These are phyloP conservation scores for Notocelia uddmanniana DNA, from an alignment of 2,888 invertebrate genomes.

Conservation along the genomic window DNA sequence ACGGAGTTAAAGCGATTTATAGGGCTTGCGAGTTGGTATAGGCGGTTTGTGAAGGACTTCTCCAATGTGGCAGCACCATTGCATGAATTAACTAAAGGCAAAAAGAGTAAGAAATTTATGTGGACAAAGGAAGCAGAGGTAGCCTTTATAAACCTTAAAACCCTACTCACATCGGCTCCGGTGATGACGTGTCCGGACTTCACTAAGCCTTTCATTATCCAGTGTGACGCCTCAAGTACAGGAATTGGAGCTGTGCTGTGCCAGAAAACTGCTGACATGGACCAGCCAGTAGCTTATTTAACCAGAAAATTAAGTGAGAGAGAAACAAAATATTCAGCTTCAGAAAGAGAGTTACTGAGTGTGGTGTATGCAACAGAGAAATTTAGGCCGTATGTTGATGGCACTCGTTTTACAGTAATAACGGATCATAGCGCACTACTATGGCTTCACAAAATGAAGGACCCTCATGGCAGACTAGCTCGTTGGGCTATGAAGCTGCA, in stretches of 20 bases:
- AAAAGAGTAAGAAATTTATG: neutral
- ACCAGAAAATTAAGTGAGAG: slow-evolving; percentile 10
- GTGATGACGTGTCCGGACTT: slow-evolving; percentile 10
- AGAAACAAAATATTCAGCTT: no score
- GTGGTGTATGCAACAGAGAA: no score
- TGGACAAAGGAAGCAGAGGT: slow-evolving; percentile 13
- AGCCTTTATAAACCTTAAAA: no score
- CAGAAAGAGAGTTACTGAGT: no score
- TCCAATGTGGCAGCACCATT: no score
- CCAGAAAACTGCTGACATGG: neutral
- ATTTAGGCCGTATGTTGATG: no score
- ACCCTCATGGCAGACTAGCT: slow-evolving; percentile 53
- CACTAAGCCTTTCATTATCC: slow-evolving; percentile 1
- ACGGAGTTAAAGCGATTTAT: slow-evolving; percentile 24
- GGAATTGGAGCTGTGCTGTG: slow-evolving; percentile 37
- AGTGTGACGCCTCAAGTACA: slow-evolving; percentile 16
- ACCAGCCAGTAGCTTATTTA: slow-evolving; percentile 13
- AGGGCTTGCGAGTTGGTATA: no score
- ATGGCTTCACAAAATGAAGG: slow-evolving; percentile 53
- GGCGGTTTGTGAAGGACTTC: no score
- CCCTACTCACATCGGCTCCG: neutral
- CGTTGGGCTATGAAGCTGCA: no score
- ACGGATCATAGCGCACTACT: slow-evolving; percentile 53
- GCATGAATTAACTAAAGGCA: slow-evolving; percentile 13
- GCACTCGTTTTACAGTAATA: no score